These are phyloP conservation scores for Martes martes DNA, from an alignment of 2,113 vertebrate species.

Conservation along the genomic window DNA sequence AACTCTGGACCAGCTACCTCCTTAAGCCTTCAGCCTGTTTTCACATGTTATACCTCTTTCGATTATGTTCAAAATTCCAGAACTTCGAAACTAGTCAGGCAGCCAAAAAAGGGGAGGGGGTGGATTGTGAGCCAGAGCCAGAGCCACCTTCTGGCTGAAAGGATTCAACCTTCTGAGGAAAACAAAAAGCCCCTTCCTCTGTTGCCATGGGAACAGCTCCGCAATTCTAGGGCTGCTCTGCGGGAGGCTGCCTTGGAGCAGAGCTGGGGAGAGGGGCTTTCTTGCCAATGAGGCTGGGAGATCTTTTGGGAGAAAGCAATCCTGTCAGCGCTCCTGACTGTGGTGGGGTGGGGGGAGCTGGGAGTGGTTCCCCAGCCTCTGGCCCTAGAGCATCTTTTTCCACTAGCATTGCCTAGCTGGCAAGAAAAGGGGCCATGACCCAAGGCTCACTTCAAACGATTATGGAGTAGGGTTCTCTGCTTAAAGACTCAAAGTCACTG, in stretches of 20 bases:
- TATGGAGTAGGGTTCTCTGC: neutral
- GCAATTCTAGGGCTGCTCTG: constrained; percentile 20
- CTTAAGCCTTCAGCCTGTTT: constrained; percentile 3
- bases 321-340: neutral
- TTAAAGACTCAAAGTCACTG: neutral
- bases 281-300: neutral
- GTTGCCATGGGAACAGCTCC: constrained; percentile 65
- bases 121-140: neutral
- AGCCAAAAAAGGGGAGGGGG: neutral
- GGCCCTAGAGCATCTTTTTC: neutral
- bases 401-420: neutral
- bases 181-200: constrained; percentile 69
- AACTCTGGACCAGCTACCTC: neutral
- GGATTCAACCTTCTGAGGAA: constrained; percentile 31
- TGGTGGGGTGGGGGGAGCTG: neutral
- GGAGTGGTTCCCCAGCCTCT: neutral
- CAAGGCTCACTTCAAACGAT: neutral
- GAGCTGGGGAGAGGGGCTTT: constrained; percentile 52
- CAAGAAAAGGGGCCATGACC: neutral
- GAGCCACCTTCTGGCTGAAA: constrained; percentile 49
- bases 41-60: neutral
- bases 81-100: neutral
- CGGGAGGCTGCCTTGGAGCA: constrained; percentile 43
- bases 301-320: neutral
- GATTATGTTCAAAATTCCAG: neutral